Evolutionary conservation across 2,888 invertebrate species (phyloP), one percentile per base, ranked within the genome.

Genomic region (Meliscaeva auricollis): DNA sequence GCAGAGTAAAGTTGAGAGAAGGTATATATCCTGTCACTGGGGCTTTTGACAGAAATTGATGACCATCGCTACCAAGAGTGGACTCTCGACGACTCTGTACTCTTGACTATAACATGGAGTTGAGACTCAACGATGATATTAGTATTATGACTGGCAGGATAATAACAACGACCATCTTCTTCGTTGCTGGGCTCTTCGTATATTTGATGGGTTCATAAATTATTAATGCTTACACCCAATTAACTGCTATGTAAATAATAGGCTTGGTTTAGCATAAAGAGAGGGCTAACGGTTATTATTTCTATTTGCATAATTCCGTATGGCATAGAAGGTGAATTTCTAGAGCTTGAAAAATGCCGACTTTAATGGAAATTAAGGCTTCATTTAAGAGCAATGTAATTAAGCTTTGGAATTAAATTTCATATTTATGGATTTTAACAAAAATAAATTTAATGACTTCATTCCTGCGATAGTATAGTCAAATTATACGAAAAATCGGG

Each of bases 181-280:
- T 60, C 56, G 20, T 15, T 8, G 44, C n/a, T 46, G 46, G 15
- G 7, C 46, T 38, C 20, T 58, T 20, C 35, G 58, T 56, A 7
- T 11, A 48, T 41, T 60, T 66, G 48, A n/a, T 68, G 38, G 50
- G 44, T 56, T 46, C 30, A 74, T 78, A 64, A 74, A 74, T 74
- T 69, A 69, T 64, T 64, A 56, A 73, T 74, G 60, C 74, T 69
- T 73, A 69, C 78, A 74, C 74, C 69, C 78, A 83, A 83, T 83
- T 83, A 83, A 79, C 78, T 69, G 75, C 54, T 60, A 58, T 58
- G 62, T 72, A 56, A 72, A 72, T 72, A 64, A 70, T 64, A 70
- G 70, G 69, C 70, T 17, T 30, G 56, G n/a, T n/a, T n/a, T n/a
- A n/a, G 46, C 22, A 46, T 15, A 75, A 56, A 22, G 13, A 30